phyloP scores from a whole-genome alignment of 2,797 vertebrate genomes.

The Spheniscus humboldti region DNA sequence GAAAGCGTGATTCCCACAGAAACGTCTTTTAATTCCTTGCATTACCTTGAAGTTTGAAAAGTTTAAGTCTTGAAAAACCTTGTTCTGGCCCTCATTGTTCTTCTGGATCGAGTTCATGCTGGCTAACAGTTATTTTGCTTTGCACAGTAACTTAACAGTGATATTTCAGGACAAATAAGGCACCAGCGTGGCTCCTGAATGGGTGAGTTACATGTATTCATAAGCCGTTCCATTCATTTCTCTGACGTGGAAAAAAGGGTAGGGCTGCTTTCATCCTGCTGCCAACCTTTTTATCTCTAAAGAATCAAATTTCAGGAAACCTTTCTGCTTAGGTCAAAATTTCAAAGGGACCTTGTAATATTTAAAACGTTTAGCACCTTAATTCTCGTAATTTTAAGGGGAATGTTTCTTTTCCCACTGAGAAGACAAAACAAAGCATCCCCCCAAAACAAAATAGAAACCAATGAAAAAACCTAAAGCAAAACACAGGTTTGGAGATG shows the following conservation, averaged over 20 bases:
- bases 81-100: constrained; percentile 57
- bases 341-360: constrained; percentile 72
- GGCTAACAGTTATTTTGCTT: constrained; percentile 47
- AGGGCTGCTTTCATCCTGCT: constrained; percentile 65
- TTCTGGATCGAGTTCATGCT: constrained; percentile 62
- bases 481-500: not conserved
- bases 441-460: not conserved
- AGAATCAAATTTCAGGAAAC: constrained; percentile 80
- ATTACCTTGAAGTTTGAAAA: not conserved
- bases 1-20: not conserved
- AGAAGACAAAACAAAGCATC: not conserved
- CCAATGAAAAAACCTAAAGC: not conserved
- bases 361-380: constrained; percentile 50
- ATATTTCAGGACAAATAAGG: constrained; percentile 73
- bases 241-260: constrained; percentile 36
- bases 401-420: not conserved
- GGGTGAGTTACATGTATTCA: constrained; percentile 48
- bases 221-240: constrained; percentile 60
- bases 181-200: constrained; percentile 65
- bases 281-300: constrained; percentile 72
- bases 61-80: not conserved
- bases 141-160: constrained; percentile 74
- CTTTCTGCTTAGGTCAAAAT: constrained; percentile 71
- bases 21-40: not conserved
- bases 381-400: constrained; percentile 30